Conservation (phyloP, 2,113 vertebrate genomes). For the Macrotis lagotis region DNA sequence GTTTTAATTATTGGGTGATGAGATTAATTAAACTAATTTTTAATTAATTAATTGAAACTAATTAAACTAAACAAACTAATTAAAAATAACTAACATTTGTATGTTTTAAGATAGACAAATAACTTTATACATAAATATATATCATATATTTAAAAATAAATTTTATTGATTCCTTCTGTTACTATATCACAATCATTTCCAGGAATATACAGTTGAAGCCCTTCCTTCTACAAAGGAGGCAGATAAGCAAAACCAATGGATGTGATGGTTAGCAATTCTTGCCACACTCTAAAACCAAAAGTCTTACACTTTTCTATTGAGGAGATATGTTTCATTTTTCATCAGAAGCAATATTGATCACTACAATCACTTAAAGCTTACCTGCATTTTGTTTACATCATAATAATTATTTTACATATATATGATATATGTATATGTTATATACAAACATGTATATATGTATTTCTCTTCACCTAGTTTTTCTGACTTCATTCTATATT, state of each 20-base stretch:
- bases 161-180: not conserved
- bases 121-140: not conserved
- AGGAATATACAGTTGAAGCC: not conserved
- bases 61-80: too few relatives aligned
- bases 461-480: not conserved
- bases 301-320: not conserved
- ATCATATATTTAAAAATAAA: not conserved
- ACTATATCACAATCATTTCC: not conserved
- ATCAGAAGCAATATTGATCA: not conserved
- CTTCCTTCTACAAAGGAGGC: conserved; percentile 18
- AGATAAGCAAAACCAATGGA: not conserved
- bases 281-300: not conserved
- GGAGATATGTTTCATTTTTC: not conserved
- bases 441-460: not conserved
- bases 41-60: too few relatives aligned
- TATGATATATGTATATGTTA: not conserved
- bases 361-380: not conserved
- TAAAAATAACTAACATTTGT: not conserved
- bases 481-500: not conserved
- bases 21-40: not conserved
- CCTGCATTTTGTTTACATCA: not conserved
- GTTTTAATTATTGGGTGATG: not conserved
- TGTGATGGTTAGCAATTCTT: not conserved
- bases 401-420: not conserved
- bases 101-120: not conserved